A percentile compares a stretch with the other conserved stretches of the same genome.
Evolutionary conservation across 2,113 vertebrate genomes (phyloP).

Genomic region (Coptodon rendalli): DNA sequence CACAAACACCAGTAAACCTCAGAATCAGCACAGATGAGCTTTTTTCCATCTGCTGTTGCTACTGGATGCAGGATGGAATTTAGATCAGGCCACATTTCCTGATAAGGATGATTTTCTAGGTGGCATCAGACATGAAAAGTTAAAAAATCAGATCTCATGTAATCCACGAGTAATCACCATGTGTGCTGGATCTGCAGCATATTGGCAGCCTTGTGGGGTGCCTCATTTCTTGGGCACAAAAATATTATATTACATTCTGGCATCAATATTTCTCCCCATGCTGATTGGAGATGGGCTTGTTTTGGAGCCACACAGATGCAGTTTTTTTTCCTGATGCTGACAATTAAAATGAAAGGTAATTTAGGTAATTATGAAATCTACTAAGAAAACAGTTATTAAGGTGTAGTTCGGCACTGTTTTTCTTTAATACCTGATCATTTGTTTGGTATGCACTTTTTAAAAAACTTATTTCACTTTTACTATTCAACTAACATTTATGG

Average conservation of each 20-base stretch:
- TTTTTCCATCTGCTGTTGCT: fast-evolving
- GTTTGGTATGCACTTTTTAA: background rate
- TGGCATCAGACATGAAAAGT: background rate
- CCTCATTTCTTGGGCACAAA: background rate
- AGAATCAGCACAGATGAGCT: background rate
- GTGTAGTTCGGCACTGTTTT: background rate
- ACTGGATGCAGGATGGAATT: background rate
- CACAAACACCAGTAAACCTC: background rate
- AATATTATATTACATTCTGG: background rate
- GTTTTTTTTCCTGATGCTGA: background rate
- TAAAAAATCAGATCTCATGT: background rate
- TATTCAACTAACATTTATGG: background rate
- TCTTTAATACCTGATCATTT: background rate
- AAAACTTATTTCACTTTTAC: background rate
- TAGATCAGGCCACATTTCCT: background rate
- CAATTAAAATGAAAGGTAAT: background rate
- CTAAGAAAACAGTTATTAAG: background rate
- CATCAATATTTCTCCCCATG: background rate
- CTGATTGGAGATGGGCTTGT: background rate
- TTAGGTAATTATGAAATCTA: background rate
- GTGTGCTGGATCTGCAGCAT: background rate
- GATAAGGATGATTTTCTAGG: background rate
- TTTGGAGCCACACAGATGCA: background rate
- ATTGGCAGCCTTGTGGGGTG: background rate
- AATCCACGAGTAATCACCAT: background rate